Conservation (phyloP, 2,113 vertebrate species). For the Pygoscelis adeliae region DNA sequence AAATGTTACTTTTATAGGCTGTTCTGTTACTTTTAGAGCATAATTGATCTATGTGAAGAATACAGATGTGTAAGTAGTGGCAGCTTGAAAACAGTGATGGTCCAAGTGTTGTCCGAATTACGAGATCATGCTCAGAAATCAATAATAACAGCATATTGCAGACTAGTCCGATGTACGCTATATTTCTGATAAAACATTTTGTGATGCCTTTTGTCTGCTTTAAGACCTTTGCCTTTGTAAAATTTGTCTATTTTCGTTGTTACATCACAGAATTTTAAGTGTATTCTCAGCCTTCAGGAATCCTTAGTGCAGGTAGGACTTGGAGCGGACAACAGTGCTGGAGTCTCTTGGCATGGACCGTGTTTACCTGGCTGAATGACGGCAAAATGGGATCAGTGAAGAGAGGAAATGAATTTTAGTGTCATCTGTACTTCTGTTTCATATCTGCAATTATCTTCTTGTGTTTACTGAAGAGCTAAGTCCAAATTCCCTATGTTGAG, state of each 20-base stretch:
- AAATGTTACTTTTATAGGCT: background rate
- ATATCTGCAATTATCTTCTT: background rate
- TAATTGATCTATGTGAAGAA: background rate
- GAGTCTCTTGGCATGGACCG: accelerated
- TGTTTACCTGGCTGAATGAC: background rate
- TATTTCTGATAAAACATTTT: background rate
- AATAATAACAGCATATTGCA: background rate
- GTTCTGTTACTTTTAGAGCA: background rate
- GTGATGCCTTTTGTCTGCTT: background rate
- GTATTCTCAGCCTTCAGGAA: background rate
- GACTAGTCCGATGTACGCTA: accelerated
- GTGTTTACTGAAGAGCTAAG: background rate
- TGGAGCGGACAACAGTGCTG: background rate
- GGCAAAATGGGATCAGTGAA: background rate
- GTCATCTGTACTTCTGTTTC: background rate
- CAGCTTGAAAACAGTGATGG: background rate
- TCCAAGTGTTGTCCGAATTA: background rate
- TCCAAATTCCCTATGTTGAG: background rate
- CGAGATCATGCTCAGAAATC: background rate
- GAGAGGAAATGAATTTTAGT: background rate
- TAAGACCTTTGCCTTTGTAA: background rate
- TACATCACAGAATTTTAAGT: background rate
- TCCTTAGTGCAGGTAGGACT: background rate
- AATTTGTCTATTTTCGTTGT: background rate
- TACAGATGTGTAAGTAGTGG: background rate